Evolutionary conservation across 2,113 vertebrate genomes (phyloP), one percentile per base, ranked within the genome.

Genomic region (Noturus placidus): DNA sequence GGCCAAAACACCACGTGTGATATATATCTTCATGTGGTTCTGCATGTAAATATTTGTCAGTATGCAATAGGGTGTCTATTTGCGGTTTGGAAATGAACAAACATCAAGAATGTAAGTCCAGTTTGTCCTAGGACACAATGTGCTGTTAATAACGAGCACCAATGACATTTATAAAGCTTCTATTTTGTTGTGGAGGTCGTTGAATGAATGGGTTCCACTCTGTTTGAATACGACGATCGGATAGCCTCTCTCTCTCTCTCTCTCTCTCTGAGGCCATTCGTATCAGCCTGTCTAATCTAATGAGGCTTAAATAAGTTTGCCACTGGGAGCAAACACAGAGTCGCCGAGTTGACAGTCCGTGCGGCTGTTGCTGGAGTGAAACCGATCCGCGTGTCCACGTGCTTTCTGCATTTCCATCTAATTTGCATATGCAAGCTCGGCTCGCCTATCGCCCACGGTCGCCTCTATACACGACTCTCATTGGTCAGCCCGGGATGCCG

Each of bases 331-430:
- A 89, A 91, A 91, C 89, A 72, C 89, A 91, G 83, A 82, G 33
- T 33, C 50, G 85, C 90, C 7, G 84, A 80, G 83, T 88, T 92
- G 93, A 95, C 93, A 92, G 91, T 89, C 90, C 85, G 91, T 93
- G 91, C 92, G 90, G 90, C 93, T 89, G 88, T 93, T 92, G 92
- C 88, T 90, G 92, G 92, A 93, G 89, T 92, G 93, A 94, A 95
- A 95, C 89, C 89, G 94, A 94, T 93, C 95, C 94, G 91, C 94
- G 94, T 95, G 94, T 95, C 93, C 95, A 95, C 95, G 95, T 96
- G 95, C 92, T 94, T 94, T 91, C 91, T 88, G 88, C 85, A 94
- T 96, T 95, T 95, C 87, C 95, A 95, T 95, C 52, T 90, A 4
- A 90, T 95, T 94, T 95, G 90, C 93, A 94, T 96, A 95, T 95